Base-by-base conservation (phyloP, 2,113 vertebrate genomes). In the Percina caprodes region DNA sequence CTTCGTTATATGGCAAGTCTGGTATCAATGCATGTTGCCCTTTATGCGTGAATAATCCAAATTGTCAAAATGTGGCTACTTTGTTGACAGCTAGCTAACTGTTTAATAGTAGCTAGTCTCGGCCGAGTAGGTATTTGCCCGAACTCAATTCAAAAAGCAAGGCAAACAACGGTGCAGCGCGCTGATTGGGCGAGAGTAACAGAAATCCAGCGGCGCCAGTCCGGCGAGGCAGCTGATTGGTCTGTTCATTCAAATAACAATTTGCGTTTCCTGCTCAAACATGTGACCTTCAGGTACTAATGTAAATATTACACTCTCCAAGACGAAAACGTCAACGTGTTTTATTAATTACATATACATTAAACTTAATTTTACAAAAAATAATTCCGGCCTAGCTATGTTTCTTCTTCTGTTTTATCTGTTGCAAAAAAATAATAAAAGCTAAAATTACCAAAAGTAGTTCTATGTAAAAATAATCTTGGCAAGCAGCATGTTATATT, bases 91-190 rank as follows among this genome's bases (percentile, higher is more conserved):
- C 59, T 51, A 42, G 39, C 52, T 51, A 65, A 30, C 30, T 30
- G 30, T 12, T 71, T 76, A 26, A 60, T 46, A 26, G 58, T 42
- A 13, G 2, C 14, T 30, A 30, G 30, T 4, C 30, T 30, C 3
- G 30, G 8, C 42, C 24, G 11, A 21, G 54, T 21, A 12, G 55
- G 2, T 23, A 14, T 65, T 67, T n/a, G 59, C 19, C 35, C 52
- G 5, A 58, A 68, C 82, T 74, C 85, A 92, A 93, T 96, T 96
- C 95, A 95, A 96, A 96, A 93, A 88, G 88, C 16, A 75, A 61
- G 70, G 84, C 92, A 58, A 91, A 92, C 83, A 83, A 69, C 74
- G 39, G 19, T 0, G 42, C 46, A 5, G 55, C 58, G 59, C 46
- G 52, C 63, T 92, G 82, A 95, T 96, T 95, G 95, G 95, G 6